These are phyloP conservation scores for Euplexia lucipara DNA, from an alignment of 2,888 invertebrate genomes.

Conservation along the genomic window DNA sequence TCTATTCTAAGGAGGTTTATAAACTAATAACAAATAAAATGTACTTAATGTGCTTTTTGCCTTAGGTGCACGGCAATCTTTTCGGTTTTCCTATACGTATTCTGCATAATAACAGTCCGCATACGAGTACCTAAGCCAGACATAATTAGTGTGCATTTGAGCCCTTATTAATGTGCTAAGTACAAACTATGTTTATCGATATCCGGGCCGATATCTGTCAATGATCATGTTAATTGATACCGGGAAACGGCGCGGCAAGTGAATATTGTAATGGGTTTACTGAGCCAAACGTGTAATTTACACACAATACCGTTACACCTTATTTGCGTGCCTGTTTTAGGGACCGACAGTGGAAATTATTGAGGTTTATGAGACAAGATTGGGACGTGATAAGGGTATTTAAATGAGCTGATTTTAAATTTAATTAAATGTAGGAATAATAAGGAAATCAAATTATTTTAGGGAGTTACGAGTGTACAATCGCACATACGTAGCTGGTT, in stretches of 20 bases:
- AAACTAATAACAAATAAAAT: no score
- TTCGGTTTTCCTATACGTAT: neutral
- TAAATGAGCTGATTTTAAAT: neutral
- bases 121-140: neutral
- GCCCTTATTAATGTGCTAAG: slow-evolving; percentile 27
- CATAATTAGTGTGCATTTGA: slow-evolving; percentile 25
- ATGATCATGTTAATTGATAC: slow-evolving; percentile 65
- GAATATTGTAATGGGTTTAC: slow-evolving; percentile 61
- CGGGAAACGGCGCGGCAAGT: slow-evolving; percentile 51
- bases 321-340: slow-evolving; percentile 31
- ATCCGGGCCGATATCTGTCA: slow-evolving; percentile 45
- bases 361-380: slow-evolving; percentile 21
- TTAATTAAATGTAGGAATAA: neutral
- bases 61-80: no score
- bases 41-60: no score
- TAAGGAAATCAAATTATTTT: neutral
- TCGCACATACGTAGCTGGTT: neutral
- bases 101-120: neutral
- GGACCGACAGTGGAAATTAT: slow-evolving; percentile 13
- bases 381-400: neutral
- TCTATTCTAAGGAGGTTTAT: no score
- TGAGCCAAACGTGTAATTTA: slow-evolving; percentile 36
- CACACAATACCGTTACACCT: slow-evolving; percentile 36
- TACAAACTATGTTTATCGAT: slow-evolving; percentile 35
- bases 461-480: neutral